Conservation (phyloP, 2,113 vertebrate genomes). For the Vulpes lagopus region DNA sequence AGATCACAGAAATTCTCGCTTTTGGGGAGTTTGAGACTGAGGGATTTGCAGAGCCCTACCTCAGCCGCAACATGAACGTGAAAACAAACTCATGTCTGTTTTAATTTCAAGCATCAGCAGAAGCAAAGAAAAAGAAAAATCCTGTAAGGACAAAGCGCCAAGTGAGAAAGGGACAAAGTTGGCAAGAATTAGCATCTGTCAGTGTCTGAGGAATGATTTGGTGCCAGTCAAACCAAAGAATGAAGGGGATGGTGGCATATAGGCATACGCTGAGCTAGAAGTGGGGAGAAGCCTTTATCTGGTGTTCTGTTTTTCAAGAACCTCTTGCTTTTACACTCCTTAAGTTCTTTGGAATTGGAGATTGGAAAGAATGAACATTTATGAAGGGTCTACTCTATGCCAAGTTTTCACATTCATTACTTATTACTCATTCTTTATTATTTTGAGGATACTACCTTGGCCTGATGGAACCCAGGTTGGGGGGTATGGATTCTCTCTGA, state of each 20-base stretch:
- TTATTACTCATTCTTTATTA: not conserved
- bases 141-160: not conserved
- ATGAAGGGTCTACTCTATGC: not conserved
- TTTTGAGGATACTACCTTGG: not conserved
- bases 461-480: not conserved
- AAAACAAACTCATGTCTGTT: not conserved
- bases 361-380: not conserved
- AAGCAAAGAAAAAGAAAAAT: not conserved
- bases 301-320: not conserved
- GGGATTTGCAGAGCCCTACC: not conserved
- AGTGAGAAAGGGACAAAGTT: not conserved
- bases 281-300: not conserved
- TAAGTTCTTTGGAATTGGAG: not conserved
- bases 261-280: not conserved
- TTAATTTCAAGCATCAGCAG: conserved; percentile 42
- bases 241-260: not conserved
- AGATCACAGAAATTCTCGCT: not conserved
- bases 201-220: not conserved
- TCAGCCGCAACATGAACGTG: not conserved
- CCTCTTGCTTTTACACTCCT: not conserved
- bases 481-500: not conserved
- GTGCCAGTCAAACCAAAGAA: not conserved
- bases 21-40: not conserved
- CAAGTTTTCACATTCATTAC: not conserved
- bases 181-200: not conserved